Percentiles rank a stretch among this genome's conserved stretches.
Evolutionary conservation across 2,113 vertebrate genomes (phyloP).

Genomic region (Phainopepla nitens): DNA sequence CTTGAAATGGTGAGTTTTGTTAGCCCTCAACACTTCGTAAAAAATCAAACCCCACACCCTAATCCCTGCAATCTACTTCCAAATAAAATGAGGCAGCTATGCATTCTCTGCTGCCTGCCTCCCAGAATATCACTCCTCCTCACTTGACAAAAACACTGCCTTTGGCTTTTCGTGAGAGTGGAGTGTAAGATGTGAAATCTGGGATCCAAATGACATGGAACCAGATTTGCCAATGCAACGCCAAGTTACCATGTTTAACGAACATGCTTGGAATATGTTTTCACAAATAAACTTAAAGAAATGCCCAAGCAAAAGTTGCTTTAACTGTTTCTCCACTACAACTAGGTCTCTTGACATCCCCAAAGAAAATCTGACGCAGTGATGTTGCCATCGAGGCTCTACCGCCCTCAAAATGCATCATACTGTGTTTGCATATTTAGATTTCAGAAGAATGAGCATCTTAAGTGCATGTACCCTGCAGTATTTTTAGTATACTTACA

Average conservation of each 20-base stretch:
- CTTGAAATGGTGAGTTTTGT: background rate
- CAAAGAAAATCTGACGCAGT: background rate
- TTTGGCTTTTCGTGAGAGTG: background rate
- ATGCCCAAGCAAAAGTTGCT: background rate
- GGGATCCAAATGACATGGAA: background rate
- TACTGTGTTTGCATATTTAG: background rate
- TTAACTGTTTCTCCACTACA: background rate
- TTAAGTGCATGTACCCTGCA: background rate
- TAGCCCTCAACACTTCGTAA: background rate
- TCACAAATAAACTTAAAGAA: constrained; percentile 22
- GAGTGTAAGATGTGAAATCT: background rate
- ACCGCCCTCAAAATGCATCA: background rate
- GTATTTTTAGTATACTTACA: background rate
- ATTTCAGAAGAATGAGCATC: background rate
- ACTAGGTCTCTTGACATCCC: background rate
- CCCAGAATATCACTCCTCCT: background rate
- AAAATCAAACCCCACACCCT: background rate
- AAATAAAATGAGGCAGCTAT: background rate
- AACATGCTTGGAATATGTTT: background rate
- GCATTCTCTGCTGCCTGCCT: background rate
- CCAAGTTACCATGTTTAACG: background rate
- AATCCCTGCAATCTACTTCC: background rate
- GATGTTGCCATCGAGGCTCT: background rate
- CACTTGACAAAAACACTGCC: constrained; percentile 26
- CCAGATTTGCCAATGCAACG: background rate